Conservation (phyloP, 2,888 invertebrate species). For the Scaptomyza tumidula region DNA sequence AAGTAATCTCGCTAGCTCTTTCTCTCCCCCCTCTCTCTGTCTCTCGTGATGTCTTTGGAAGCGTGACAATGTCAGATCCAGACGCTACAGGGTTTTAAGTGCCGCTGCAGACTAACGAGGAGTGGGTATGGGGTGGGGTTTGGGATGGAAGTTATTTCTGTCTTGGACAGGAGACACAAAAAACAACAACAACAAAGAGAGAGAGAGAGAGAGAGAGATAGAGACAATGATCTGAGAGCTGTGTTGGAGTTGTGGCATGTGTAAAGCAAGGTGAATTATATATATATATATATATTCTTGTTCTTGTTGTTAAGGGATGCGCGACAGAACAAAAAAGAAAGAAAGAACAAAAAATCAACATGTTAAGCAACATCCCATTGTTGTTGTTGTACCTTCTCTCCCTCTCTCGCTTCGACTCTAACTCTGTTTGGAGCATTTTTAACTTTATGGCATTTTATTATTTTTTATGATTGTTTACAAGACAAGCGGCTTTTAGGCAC, state of each 20-base stretch:
- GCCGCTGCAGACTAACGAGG: conserved; percentile 26
- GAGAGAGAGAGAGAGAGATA: not conserved
- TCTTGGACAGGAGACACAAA: conserved; percentile 33
- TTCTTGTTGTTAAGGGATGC: conserved; percentile 14
- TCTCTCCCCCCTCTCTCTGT: not conserved
- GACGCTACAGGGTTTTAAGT: conserved; percentile 48
- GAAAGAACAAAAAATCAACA: not conserved
- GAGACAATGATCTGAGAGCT: conserved; percentile 52
- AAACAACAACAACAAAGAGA: too few relatives aligned
- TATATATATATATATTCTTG: conserved; percentile 7
- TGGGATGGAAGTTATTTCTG: not conserved
- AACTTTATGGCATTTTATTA: conserved; percentile 79
- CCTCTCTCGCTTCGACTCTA: not conserved
- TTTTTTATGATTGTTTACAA: conserved; percentile 80
- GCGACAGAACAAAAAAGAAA: conserved; percentile 12
- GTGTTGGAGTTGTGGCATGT: conserved; percentile 45
- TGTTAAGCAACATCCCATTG: conserved; percentile 42
- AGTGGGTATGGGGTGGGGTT: too few relatives aligned
- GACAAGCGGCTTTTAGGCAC: conserved; percentile 78
- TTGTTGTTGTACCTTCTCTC: conserved; percentile 3
- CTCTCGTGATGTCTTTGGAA: not conserved
- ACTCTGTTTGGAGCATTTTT: conserved; percentile 47
- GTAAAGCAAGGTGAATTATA: conserved; percentile 21
- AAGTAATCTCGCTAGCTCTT: conserved; percentile 3
- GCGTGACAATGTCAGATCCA: conserved; percentile 47